Conservation (phyloP, 1,140 invertebrate species). For the Pseudomyrmex gracilis region DNA sequence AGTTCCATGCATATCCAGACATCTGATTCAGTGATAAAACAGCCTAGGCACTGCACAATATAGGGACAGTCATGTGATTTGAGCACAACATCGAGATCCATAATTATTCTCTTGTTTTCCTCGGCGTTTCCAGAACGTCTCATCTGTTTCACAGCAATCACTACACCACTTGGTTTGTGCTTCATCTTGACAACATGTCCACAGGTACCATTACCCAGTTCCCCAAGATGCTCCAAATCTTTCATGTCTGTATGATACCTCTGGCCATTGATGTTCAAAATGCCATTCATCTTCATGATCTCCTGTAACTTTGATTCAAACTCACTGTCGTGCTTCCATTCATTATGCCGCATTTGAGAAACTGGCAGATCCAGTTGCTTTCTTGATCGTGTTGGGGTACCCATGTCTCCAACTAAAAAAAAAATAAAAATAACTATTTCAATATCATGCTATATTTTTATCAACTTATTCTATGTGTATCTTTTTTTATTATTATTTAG, state of each 20-base stretch:
- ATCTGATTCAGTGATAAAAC: slow-evolving; percentile 97
- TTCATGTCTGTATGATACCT: slow-evolving; percentile 94
- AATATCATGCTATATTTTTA: neutral
- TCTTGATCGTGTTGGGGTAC: slow-evolving; percentile 83
- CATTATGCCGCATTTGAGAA: slow-evolving; percentile 84
- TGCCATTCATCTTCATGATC: slow-evolving; percentile 93
- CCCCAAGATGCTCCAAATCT: slow-evolving; percentile 95
- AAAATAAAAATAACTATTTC: neutral
- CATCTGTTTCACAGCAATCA: slow-evolving; percentile 99
- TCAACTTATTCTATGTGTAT: neutral
- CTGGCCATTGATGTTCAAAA: slow-evolving; percentile 92
- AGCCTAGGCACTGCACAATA: slow-evolving; percentile 98
- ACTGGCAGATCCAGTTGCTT: slow-evolving; percentile 85
- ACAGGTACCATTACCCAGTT: slow-evolving; percentile 97
- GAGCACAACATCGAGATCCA: slow-evolving; percentile 99
- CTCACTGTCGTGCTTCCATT: slow-evolving; percentile 86
- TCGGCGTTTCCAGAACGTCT: slow-evolving; percentile 97
- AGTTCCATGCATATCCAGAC: slow-evolving; percentile 98
- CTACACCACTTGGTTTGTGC: slow-evolving; percentile 93
- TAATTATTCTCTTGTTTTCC: slow-evolving; percentile 98
- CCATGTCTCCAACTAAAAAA: slow-evolving; percentile 83
- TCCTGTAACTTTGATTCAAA: slow-evolving; percentile 91
- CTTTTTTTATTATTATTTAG: neutral
- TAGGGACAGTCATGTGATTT: slow-evolving; percentile 98
- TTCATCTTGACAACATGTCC: slow-evolving; percentile 99